Evolutionary conservation across 2,113 vertebrate species (phyloP).

Genomic region (Conger conger): DNA sequence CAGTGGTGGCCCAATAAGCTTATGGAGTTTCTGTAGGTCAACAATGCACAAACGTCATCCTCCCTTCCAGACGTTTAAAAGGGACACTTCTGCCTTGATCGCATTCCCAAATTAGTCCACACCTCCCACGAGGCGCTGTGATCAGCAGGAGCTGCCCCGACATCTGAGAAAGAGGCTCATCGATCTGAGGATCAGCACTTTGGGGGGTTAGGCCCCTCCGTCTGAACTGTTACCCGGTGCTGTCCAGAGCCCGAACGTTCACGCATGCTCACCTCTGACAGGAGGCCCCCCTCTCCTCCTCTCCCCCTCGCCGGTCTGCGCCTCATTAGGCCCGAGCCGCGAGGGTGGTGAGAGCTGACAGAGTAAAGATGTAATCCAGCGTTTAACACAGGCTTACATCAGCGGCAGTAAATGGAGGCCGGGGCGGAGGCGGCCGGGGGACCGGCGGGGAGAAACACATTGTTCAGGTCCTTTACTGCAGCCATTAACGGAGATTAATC

Average conservation of each 20-base stretch:
- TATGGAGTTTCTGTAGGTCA: not conserved
- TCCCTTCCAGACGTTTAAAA: not conserved
- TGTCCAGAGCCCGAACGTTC: not conserved
- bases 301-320: conserved; percentile 15
- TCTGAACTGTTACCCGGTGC: too few species aligned
- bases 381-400: not conserved
- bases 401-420: conserved; percentile 5
- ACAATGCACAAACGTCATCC: not conserved
- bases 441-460: conserved; percentile 19
- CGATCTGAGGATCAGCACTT: not conserved
- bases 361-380: conserved; percentile 27
- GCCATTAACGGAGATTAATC: conserved; percentile 30
- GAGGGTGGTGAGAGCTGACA: conserved; percentile 21
- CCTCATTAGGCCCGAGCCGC: conserved; percentile 25
- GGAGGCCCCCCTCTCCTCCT: conserved; percentile 20
- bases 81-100: not conserved
- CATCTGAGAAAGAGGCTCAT: not conserved
- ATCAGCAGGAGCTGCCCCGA: not conserved
- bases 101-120: not conserved
- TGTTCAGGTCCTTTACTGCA: not conserved
- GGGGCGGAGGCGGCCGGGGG: not conserved
- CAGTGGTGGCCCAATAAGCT: conserved; percentile 12
- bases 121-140: not conserved
- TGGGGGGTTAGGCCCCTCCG: not conserved
- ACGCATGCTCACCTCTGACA: conserved; percentile 35